These are phyloP conservation scores for Pedetes capensis DNA, from an alignment of 2,113 vertebrate species.

Conservation along the genomic window DNA sequence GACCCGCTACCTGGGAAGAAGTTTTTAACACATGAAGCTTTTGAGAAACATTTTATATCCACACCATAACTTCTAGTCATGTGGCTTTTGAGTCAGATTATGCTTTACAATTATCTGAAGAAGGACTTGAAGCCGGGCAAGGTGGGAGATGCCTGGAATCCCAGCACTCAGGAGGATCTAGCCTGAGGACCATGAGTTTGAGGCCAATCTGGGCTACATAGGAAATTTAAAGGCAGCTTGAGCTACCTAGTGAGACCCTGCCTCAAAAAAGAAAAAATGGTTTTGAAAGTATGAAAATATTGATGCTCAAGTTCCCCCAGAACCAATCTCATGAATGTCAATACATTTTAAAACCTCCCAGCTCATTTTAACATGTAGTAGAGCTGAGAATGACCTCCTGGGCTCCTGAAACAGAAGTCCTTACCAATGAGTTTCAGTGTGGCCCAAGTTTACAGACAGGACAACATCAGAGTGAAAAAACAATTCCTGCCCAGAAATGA, in stretches of 20 bases:
- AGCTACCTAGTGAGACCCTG: too few species aligned
- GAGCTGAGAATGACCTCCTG: not conserved
- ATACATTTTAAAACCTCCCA: not conserved
- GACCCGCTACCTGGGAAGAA: too few species aligned
- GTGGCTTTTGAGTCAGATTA: not conserved
- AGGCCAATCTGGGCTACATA: too few species aligned
- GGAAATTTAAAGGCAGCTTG: too few species aligned
- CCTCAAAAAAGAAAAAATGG: too few species aligned
- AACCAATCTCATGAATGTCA: not conserved
- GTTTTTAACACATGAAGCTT: not conserved
- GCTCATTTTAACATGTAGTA: not conserved
- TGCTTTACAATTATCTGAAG: not conserved
- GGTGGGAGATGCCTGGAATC: too few species aligned
- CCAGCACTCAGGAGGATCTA: too few species aligned
- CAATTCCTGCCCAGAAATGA: rapidly evolving
- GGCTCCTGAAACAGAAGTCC: not conserved
- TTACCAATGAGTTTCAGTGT: rapidly evolving
- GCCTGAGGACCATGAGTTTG: too few species aligned
- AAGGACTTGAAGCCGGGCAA: too few species aligned
- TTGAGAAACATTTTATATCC: not conserved
- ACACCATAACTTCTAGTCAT: not conserved
- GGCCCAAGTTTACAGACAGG: not conserved
- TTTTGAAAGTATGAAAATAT: too few species aligned
- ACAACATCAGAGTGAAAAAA: not conserved
- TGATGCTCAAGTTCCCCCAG: not conserved